A percentile compares a stretch with the other conserved stretches of the same genome.
Conservation (phyloP, 30 jellyfish, hydroid and myxozoan species). For the Chrysaora quinquecirrha region DNA sequence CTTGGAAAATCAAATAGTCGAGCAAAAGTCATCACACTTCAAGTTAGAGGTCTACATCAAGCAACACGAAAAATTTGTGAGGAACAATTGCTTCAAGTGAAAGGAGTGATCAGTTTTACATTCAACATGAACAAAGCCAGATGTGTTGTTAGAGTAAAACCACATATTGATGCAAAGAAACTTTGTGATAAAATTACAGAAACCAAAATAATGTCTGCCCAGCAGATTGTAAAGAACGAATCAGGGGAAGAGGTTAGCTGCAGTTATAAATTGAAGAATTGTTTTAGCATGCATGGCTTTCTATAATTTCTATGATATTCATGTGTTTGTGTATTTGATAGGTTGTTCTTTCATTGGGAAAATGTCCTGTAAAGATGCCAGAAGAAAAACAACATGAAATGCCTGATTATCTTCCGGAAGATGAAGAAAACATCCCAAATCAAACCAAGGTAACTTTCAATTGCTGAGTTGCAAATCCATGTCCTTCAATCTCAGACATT, state of each 20-base stretch:
- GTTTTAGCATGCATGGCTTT: too few species aligned
- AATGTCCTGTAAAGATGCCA: slow-evolving; percentile 60
- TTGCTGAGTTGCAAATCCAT: too few species aligned
- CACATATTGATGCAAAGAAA: slow-evolving; percentile 61
- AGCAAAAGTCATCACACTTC: slow-evolving; percentile 82
- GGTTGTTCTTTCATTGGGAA: slow-evolving; percentile 82
- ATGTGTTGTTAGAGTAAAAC: slow-evolving; percentile 78
- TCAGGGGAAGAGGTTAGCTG: slow-evolving; percentile 90
- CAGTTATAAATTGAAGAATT: too few species aligned
- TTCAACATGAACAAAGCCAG: slow-evolving; percentile 78
- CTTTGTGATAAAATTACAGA: slow-evolving; percentile 60
- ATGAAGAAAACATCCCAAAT: slow-evolving; percentile 53
- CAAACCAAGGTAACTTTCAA: slow-evolving; percentile 64
- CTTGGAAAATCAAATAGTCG: slow-evolving; percentile 73
- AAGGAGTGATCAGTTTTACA: slow-evolving; percentile 93
- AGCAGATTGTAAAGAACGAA: slow-evolving; percentile 77
- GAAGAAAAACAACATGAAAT: slow-evolving; percentile 31
- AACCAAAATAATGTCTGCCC: slow-evolving; percentile 84
- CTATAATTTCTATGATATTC: not conserved
- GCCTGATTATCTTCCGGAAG: slow-evolving; percentile 93
- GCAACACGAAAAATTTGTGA: slow-evolving; percentile 80
- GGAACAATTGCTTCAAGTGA: slow-evolving; percentile 77
- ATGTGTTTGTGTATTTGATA: slow-evolving; percentile 5
- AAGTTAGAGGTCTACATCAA: slow-evolving; percentile 80
- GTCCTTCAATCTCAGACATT: too few species aligned